Evolutionary conservation across 2,113 vertebrate species (phyloP).

Genomic region (Carlito syrichta): DNA sequence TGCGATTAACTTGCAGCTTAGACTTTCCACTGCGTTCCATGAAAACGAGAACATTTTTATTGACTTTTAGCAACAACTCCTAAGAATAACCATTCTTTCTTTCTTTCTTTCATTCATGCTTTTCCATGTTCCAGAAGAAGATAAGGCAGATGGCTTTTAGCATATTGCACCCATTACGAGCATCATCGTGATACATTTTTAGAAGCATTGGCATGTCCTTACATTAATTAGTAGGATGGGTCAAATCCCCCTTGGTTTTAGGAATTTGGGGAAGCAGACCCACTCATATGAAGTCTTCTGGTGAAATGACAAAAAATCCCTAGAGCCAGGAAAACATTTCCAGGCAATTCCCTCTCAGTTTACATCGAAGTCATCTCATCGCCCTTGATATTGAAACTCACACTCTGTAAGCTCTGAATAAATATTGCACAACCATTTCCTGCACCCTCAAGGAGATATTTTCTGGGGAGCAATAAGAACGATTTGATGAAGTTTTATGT

Average conservation of each 20-base stretch:
- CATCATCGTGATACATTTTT: background rate
- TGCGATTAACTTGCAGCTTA: background rate
- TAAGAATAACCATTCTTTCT: background rate
- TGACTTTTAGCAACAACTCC: background rate
- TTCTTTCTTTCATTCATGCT: background rate
- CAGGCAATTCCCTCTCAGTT: background rate
- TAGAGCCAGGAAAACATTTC: background rate
- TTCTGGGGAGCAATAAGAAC: background rate
- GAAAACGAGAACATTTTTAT: background rate
- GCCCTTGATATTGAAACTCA: background rate
- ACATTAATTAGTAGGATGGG: rapidly evolving
- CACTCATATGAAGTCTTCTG: background rate
- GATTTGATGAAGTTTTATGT: conserved; percentile 2
- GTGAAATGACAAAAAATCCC: background rate
- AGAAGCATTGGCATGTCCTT: background rate
- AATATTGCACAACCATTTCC: background rate
- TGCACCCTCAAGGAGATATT: background rate
- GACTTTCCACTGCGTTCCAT: background rate
- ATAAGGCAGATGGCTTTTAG: background rate
- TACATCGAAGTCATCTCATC: background rate
- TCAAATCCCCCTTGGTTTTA: background rate
- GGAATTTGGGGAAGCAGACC: background rate
- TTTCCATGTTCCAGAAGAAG: background rate
- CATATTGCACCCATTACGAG: rapidly evolving
- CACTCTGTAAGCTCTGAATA: background rate